phyloP scores from a whole-genome alignment of 2,888 invertebrate genomes.

The Cordilura impudica region DNA sequence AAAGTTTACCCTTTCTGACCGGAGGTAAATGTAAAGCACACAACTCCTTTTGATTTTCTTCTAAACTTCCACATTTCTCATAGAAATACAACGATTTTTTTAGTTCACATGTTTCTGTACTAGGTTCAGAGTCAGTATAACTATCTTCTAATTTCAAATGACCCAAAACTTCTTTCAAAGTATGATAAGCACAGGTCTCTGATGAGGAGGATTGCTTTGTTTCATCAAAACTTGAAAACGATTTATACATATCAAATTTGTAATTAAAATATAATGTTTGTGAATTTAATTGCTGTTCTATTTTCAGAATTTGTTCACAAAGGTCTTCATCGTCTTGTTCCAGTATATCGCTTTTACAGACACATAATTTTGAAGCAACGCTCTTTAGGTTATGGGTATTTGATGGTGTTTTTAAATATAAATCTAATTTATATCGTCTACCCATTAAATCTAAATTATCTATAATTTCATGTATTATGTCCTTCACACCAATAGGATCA shows the following conservation, averaged over 20 bases:
- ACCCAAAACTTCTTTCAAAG: slow-evolving; percentile 61
- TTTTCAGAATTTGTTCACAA: background rate
- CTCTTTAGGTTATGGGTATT: background rate
- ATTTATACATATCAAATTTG: background rate
- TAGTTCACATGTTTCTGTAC: slow-evolving; percentile 68
- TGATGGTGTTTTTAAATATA: slow-evolving; percentile 9
- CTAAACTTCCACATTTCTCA: slow-evolving; percentile 68
- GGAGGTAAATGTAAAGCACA: slow-evolving; percentile 64
- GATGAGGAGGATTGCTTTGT: slow-evolving; percentile 13
- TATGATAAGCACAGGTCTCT: slow-evolving; percentile 48
- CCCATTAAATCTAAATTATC: slow-evolving; percentile 67
- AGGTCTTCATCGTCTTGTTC: background rate
- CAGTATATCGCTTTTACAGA: background rate
- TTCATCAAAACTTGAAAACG: background rate
- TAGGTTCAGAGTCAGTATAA: slow-evolving; percentile 66
- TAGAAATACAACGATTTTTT: slow-evolving; percentile 69
- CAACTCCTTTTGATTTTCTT: slow-evolving; percentile 28
- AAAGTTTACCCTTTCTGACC: slow-evolving; percentile 58
- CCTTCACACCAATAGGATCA: slow-evolving; percentile 59
- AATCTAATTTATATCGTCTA: slow-evolving; percentile 64
- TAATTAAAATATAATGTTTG: slow-evolving; percentile 15
- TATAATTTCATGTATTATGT: slow-evolving; percentile 69
- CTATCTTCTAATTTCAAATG: slow-evolving; percentile 70
- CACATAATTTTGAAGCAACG: background rate
- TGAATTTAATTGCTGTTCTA: slow-evolving; percentile 9